Evolutionary conservation across 2,888 invertebrate species (phyloP), one percentile per base, ranked within the genome.

Genomic region (Caenorhabditis sulstoni): DNA sequence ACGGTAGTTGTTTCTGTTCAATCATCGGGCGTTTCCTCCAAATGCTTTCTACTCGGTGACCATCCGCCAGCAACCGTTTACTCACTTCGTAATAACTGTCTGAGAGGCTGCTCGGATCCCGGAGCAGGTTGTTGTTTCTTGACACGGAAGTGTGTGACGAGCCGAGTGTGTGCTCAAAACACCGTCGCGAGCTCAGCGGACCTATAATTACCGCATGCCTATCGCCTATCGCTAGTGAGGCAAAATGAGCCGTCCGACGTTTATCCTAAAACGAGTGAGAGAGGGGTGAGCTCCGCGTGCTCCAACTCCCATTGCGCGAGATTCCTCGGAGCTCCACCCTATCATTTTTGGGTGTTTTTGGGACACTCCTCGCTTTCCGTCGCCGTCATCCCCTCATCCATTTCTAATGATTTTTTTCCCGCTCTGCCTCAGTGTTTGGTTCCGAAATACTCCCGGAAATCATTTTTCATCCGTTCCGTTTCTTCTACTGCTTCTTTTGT

Each of bases 381-480:
- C 35, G 20, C 66, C 47, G 16, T 55, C 49, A 18, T 50, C 62
- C 29, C 65, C 61, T 62, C 67, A 61, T 62, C 68, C 61, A 59
- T 74, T 62, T 65, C 65, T 58, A 61, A 62, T 65, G 61, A 59
- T 49, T 59, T 55, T 53, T 67, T 37, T 65, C n/a, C n/a, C 65
- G 23, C 57, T 64, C 39, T 23, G 35, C 29, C 57, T 55, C 71
- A 29, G 39, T 57, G 50, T 44, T 73, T 67, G 35, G 78, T 71
- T 78, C 50, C 59, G 35, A 52, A 41, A 45, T 41, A 47, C 16
- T 47, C 47, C 18, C 55, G 23, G 61, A 52, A 39, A 65, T 64
- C 62, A 41, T 71, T 53, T 62, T 53, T 70, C 52, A 61, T 61
- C 11, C 59, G 37, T 12, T 37, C 44, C 47, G 35, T 22, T 41